phyloP scores from a whole-genome alignment of 1,140 invertebrate genomes.

The Hycleus cichorii region DNA sequence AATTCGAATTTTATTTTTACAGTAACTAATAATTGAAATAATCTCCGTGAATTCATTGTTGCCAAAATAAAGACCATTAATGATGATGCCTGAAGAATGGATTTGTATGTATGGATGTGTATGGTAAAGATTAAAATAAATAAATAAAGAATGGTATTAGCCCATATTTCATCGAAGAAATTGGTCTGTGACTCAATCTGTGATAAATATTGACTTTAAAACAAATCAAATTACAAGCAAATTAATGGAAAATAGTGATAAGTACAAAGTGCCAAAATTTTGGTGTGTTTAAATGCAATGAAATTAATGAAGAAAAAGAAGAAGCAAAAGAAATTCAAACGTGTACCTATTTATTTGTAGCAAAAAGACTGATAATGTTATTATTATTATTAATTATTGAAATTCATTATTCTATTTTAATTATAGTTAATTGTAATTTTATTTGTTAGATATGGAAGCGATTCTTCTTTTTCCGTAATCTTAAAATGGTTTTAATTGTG shows the following conservation, averaged over 20 bases:
- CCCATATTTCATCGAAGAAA: neutral
- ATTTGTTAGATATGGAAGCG: too few species aligned
- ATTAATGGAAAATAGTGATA: conserved; percentile 4
- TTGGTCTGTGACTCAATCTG: conserved; percentile 28
- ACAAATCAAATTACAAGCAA: too few species aligned
- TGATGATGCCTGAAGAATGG: conserved; percentile 6
- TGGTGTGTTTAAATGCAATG: conserved; percentile 3
- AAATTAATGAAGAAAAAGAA: too few species aligned
- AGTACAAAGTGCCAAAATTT: conserved; percentile 5
- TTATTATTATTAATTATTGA: too few species aligned
- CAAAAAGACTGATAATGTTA: too few species aligned
- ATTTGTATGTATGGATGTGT: neutral
- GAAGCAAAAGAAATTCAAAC: neutral
- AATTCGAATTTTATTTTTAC: conserved; percentile 15
- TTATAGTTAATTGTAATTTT: too few species aligned
- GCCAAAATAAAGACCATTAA: conserved; percentile 19
- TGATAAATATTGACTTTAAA: conserved; percentile 13
- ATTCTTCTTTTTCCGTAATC: too few species aligned
- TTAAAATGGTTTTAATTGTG: too few species aligned
- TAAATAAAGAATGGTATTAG: neutral
- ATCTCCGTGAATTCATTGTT: conserved; percentile 27
- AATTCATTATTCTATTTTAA: too few species aligned
- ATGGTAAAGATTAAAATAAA: conserved; percentile 1
- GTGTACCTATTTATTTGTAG: conserved; percentile 2
- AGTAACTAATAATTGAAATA: neutral